Conservation (phyloP, 1,140 invertebrate species). For the Cotesia vestalis region DNA sequence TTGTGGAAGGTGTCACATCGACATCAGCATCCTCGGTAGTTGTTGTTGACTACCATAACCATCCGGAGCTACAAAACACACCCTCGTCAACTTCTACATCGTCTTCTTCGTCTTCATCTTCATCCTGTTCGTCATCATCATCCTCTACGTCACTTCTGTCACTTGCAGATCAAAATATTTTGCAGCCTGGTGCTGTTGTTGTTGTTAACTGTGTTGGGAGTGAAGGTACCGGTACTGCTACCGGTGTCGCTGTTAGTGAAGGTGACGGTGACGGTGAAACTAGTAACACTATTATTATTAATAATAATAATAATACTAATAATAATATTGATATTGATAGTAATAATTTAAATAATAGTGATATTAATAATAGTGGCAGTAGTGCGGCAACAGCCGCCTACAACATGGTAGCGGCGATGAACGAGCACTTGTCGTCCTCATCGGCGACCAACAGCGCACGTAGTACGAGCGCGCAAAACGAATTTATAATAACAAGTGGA, state of each 20-base stretch:
- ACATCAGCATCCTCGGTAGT: background rate
- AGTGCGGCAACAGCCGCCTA: constrained; percentile 40
- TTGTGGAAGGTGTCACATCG: constrained; percentile 11
- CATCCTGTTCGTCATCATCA: constrained; percentile 4
- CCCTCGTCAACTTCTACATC: constrained; percentile 16
- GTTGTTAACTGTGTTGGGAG: too few species aligned
- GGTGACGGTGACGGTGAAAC: background rate
- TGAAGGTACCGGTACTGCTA: background rate
- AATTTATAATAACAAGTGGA: constrained; percentile 32
- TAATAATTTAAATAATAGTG: too few species aligned
- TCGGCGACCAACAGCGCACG: constrained; percentile 56
- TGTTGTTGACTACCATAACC: constrained; percentile 18
- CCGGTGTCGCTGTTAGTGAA: too few species aligned
- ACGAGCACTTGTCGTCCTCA: constrained; percentile 61
- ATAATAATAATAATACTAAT: background rate
- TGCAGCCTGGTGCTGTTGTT: too few species aligned
- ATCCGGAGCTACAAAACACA: background rate
- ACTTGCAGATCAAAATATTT: background rate
- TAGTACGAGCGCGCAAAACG: constrained; percentile 35
- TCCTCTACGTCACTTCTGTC: constrained; percentile 4
- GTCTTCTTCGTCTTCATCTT: constrained; percentile 28
- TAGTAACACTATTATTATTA: background rate
- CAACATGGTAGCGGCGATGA: constrained; percentile 66
- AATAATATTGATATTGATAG: too few species aligned
- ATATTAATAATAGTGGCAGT: constrained; percentile 14